Percentiles rank a stretch among this genome's conserved stretches.
phyloP scores from a whole-genome alignment of 2,113 vertebrate genomes.

The Nothoprocta perdicaria region DNA sequence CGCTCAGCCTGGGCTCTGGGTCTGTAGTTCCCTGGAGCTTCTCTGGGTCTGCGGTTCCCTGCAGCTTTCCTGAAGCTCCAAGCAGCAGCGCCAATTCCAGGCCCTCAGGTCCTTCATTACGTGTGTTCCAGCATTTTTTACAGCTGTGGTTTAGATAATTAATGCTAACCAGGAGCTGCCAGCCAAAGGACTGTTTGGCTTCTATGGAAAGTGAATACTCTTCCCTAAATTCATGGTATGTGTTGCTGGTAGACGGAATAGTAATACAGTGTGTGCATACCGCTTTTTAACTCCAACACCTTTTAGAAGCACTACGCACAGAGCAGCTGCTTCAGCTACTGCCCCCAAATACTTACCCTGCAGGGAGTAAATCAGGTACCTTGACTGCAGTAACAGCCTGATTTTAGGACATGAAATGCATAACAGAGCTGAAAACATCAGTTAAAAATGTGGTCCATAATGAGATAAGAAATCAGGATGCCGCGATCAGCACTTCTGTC shows the following conservation, averaged over 20 bases:
- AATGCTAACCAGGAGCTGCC: slow-evolving; percentile 7
- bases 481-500: slow-evolving; percentile 53
- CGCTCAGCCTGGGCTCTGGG: neutral
- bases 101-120: neutral
- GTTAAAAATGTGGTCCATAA: slow-evolving; percentile 28
- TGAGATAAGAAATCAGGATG: slow-evolving; percentile 38
- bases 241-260: neutral
- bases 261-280: too few relatives aligned
- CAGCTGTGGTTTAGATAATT: neutral
- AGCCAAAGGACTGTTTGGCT: neutral
- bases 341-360: neutral
- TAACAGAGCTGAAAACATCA: neutral
- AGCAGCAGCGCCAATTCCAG: slow-evolving; percentile 5
- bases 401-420: neutral
- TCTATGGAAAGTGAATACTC: neutral
- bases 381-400: neutral
- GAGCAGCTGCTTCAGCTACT: neutral
- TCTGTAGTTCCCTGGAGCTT: neutral
- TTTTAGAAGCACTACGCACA: neutral
- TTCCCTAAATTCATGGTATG: neutral
- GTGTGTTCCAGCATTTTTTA: neutral
- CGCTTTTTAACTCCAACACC: neutral
- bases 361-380: neutral
- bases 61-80: neutral
- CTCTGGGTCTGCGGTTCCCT: too few relatives aligned